Conservation (phyloP, 2,888 invertebrate species). For the Rotaria sp. region DNA sequence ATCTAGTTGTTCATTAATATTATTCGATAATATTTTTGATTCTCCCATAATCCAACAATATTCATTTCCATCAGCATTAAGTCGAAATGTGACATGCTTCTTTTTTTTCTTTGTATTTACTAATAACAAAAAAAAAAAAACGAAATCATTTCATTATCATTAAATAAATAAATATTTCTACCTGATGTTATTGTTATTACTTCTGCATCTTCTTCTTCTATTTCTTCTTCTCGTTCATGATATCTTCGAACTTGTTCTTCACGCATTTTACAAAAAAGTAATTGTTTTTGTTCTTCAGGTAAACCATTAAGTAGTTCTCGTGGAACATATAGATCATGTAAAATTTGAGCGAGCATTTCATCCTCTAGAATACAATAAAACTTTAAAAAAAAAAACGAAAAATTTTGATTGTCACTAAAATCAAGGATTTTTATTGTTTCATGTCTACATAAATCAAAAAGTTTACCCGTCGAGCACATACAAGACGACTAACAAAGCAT, state of each 20-base stretch:
- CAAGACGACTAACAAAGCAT: not conserved
- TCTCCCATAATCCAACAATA: constrained; percentile 66
- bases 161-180: constrained; percentile 42
- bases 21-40: not conserved
- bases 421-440: not conserved
- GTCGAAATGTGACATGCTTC: constrained; percentile 64
- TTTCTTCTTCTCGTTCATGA: constrained; percentile 56
- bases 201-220: constrained; percentile 49
- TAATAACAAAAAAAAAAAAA: not conserved
- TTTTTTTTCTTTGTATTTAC: constrained; percentile 38
- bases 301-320: constrained; percentile 73
- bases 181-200: constrained; percentile 42
- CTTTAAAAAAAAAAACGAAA: not conserved
- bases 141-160: too few relatives aligned
- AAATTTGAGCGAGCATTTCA: constrained; percentile 69
- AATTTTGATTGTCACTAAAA: not conserved
- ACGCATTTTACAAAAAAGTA: constrained; percentile 75
- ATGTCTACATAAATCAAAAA: not conserved
- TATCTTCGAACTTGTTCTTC: constrained; percentile 74
- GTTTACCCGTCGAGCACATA: not conserved
- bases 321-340: constrained; percentile 74
- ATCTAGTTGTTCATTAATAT: not conserved
- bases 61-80: constrained; percentile 66
- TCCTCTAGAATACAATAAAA: not conserved
- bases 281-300: constrained; percentile 75